phyloP scores from a whole-genome alignment of 2,113 vertebrate species.

The Eulacestoma nigropectus region DNA sequence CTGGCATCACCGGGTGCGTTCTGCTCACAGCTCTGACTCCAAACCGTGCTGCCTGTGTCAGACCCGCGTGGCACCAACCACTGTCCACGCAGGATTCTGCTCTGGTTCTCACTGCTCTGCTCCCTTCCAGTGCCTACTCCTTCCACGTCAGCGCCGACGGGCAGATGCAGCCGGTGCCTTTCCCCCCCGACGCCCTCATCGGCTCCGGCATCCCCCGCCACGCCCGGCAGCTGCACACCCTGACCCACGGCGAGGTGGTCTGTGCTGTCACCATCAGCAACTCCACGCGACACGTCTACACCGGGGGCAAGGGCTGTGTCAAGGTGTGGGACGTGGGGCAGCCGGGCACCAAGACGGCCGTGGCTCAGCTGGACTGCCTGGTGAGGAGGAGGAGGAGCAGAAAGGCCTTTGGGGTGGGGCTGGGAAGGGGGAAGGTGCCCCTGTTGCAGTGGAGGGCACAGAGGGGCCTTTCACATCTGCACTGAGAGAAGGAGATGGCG shows the following conservation, averaged over 20 bases:
- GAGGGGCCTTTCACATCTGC: background rate
- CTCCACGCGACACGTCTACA: slow-evolving; percentile 87
- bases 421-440: background rate
- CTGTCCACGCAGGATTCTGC: background rate
- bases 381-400: slow-evolving; percentile 51
- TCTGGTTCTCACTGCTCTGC: background rate
- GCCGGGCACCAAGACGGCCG: slow-evolving; percentile 83
- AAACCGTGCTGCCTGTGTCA: background rate
- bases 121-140: background rate
- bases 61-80: accelerated
- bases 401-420: background rate
- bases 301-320: slow-evolving; percentile 86
- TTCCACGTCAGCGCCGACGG: slow-evolving; percentile 82
- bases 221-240: slow-evolving; percentile 83
- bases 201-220: slow-evolving; percentile 83
- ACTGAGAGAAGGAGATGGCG: background rate
- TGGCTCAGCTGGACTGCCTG: slow-evolving; percentile 86
- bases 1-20: background rate
- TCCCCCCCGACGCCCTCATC: slow-evolving; percentile 81
- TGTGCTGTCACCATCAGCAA: slow-evolving; percentile 90
- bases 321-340: slow-evolving; percentile 91
- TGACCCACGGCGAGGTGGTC: slow-evolving; percentile 88
- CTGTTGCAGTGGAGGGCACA: background rate
- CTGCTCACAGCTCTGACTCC: background rate
- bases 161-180: slow-evolving; percentile 92